These are phyloP conservation scores for Linyphia triangularis DNA, from an alignment of 2,888 invertebrate species.

Conservation along the genomic window DNA sequence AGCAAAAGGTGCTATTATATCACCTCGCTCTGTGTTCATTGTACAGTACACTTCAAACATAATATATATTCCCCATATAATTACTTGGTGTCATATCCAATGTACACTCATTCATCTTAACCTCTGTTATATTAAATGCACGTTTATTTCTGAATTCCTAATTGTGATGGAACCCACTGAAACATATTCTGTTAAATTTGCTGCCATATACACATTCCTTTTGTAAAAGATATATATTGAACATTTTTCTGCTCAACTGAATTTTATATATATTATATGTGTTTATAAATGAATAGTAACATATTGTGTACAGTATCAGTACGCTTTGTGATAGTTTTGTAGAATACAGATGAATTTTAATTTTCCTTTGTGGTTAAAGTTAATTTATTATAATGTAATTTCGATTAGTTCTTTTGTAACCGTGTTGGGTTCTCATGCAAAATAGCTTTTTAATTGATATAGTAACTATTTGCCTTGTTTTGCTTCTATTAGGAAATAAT, in stretches of 20 bases:
- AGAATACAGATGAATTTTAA: constrained; percentile 26
- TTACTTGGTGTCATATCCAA: background rate
- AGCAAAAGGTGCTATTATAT: constrained; percentile 27
- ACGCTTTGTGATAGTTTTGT: constrained; percentile 61
- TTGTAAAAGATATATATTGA: constrained; percentile 43
- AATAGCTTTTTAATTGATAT: too few relatives aligned
- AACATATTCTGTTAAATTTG: constrained; percentile 20
- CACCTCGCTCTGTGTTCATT: constrained; percentile 38
- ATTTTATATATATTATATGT: constrained; percentile 42
- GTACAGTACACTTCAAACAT: constrained; percentile 25
- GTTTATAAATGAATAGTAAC: constrained; percentile 18
- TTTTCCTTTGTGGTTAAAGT: constrained; percentile 19
- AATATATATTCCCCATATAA: constrained; percentile 22
- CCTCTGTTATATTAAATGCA: background rate
- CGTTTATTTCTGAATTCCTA: background rate
- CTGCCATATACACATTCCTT: constrained; percentile 56
- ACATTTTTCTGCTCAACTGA: constrained; percentile 44
- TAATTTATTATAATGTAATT: constrained; percentile 62
- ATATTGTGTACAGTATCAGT: constrained; percentile 41
- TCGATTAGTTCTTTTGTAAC: too few relatives aligned
- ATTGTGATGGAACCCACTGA: constrained; percentile 4
- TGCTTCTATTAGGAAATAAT: too few relatives aligned
- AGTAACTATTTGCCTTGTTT: too few relatives aligned
- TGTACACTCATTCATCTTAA: background rate
- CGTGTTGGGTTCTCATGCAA: too few relatives aligned